Evolutionary conservation across 2,113 vertebrate genomes (phyloP).

Genomic region (Boleophthalmus pectinirostris): DNA sequence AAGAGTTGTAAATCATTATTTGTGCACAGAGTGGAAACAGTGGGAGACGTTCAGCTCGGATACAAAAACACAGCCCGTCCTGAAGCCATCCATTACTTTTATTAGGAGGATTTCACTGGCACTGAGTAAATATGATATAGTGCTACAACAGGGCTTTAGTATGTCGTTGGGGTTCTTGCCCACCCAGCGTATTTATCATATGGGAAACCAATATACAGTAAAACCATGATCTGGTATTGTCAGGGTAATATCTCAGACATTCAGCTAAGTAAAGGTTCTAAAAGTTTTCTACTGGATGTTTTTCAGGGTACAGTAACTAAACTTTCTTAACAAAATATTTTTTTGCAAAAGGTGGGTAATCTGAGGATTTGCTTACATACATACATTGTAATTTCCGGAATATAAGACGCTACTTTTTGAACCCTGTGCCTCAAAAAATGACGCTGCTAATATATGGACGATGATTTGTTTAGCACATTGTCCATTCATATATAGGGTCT

Average conservation of each 20-base stretch:
- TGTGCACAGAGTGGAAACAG: conserved; percentile 18
- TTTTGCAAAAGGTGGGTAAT: too few relatives aligned
- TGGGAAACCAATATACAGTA: background rate
- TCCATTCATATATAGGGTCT: too few relatives aligned
- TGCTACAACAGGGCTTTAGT: background rate
- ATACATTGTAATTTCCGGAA: too few relatives aligned
- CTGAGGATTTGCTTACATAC: too few relatives aligned
- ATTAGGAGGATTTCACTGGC: conserved; percentile 11
- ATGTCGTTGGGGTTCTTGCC: background rate
- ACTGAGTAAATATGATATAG: background rate
- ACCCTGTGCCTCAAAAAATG: too few relatives aligned
- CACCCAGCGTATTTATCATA: background rate
- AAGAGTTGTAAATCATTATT: conserved; percentile 55
- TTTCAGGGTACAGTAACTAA: background rate
- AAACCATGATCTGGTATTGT: background rate
- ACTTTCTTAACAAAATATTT: too few relatives aligned
- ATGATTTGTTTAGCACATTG: too few relatives aligned
- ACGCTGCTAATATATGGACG: too few relatives aligned
- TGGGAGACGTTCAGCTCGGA: background rate
- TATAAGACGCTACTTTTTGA: too few relatives aligned
- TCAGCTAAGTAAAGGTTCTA: background rate
- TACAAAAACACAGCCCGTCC: background rate
- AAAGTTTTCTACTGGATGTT: background rate
- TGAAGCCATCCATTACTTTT: conserved; percentile 1
- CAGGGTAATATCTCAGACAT: background rate